Evolutionary conservation across 2,797 vertebrate genomes (phyloP).

Genomic region (Iguana delicatissima): DNA sequence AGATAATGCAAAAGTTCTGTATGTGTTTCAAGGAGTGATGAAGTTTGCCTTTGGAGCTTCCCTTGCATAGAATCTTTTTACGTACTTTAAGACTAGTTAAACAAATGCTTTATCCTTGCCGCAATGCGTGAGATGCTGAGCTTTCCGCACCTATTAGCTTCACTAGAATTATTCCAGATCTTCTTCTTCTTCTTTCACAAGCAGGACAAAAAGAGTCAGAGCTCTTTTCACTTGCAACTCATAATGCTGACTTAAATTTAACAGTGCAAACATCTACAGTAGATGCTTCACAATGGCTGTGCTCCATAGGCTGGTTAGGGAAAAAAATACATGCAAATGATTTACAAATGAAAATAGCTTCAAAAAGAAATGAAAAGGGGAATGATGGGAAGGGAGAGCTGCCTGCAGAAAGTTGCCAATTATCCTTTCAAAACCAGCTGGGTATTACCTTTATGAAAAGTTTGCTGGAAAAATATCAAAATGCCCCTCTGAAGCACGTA

Average conservation of each 20-base stretch:
- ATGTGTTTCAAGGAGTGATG: not conserved
- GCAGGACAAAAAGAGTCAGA: not conserved
- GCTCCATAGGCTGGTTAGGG: not conserved
- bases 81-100: not conserved
- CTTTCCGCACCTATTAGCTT: constrained; percentile 4
- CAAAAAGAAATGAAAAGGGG: constrained; percentile 10
- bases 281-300: constrained; percentile 19
- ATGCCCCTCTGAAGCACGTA: constrained; percentile 51
- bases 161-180: not conserved
- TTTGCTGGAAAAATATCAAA: constrained; percentile 21
- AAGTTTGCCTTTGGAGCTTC: not conserved
- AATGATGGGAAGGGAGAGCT: not conserved
- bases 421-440: constrained; percentile 25
- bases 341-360: constrained; percentile 28
- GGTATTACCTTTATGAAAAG: constrained; percentile 24
- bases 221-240: constrained; percentile 16
- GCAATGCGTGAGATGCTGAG: not conserved
- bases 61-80: not conserved
- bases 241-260: constrained; percentile 39
- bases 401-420: constrained; percentile 23
- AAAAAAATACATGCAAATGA: constrained; percentile 27
- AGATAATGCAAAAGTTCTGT: constrained; percentile 5
- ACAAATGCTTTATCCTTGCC: not conserved
- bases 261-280: constrained; percentile 10
- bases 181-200: not conserved